phyloP scores from a whole-genome alignment of 2,113 vertebrate genomes.

The Shinisaurus crocodilurus region DNA sequence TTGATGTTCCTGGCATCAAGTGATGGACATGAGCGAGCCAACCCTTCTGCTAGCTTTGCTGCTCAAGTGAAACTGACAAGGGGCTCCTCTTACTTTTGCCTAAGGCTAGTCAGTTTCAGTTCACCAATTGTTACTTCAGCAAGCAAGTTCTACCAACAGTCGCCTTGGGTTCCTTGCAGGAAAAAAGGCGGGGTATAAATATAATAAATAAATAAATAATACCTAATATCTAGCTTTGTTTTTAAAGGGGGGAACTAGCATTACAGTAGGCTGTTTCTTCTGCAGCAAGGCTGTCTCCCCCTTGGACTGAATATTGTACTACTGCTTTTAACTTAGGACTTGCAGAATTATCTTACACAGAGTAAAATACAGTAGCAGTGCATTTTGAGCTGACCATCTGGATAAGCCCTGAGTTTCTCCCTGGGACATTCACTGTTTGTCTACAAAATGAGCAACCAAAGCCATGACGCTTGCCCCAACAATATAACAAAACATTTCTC shows the following conservation, averaged over 20 bases:
- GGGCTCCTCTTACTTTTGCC: background rate
- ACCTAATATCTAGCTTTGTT: too few species aligned
- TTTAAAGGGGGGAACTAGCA: too few species aligned
- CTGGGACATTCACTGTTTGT: background rate
- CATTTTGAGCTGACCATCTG: background rate
- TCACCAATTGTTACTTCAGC: background rate
- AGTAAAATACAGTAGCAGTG: background rate
- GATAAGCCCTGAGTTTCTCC: background rate
- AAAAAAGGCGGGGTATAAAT: too few species aligned
- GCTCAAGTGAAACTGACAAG: background rate
- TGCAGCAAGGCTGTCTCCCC: too few species aligned
- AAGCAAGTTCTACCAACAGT: background rate
- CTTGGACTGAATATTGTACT: too few species aligned
- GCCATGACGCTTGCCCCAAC: background rate
- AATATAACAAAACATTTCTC: background rate
- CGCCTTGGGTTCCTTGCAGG: too few species aligned
- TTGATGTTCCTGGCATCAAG: background rate
- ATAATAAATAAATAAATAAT: too few species aligned
- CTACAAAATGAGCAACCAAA: background rate
- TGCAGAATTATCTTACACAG: background rate
- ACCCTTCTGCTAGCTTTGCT: background rate
- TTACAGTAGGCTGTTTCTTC: too few species aligned
- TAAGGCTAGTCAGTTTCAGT: background rate
- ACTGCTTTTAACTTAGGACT: background rate
- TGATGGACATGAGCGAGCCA: background rate